These are phyloP conservation scores for Panthera tigris DNA, from an alignment of 2,113 vertebrate species.

Conservation along the genomic window DNA sequence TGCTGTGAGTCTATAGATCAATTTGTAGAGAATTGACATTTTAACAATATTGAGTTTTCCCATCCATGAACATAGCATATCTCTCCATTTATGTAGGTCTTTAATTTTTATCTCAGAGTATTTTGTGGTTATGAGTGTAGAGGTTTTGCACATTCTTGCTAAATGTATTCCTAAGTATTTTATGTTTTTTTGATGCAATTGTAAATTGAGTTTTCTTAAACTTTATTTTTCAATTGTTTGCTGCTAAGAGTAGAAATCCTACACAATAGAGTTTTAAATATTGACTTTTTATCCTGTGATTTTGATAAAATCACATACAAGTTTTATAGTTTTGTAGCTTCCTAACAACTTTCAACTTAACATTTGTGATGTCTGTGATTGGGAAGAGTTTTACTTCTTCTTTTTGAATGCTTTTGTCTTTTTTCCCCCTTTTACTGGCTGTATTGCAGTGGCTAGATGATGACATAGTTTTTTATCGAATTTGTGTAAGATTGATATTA, in stretches of 20 bases:
- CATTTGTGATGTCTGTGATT: neutral
- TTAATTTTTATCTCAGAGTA: neutral
- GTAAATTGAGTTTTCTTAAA: conserved; percentile 19
- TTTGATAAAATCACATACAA: neutral
- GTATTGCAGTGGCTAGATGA: neutral
- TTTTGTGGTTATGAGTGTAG: neutral
- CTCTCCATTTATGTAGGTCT: neutral
- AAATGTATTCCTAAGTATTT: conserved; percentile 11
- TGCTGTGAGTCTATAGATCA: neutral
- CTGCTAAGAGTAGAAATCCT: neutral
- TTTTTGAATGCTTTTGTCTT: neutral
- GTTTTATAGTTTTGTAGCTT: neutral
- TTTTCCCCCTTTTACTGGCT: neutral
- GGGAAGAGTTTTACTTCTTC: neutral
- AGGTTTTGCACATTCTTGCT: neutral
- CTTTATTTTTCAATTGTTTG: neutral
- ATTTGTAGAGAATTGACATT: neutral
- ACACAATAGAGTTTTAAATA: neutral
- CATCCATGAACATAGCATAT: neutral
- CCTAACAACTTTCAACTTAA: neutral
- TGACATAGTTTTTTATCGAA: neutral
- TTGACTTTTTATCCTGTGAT: neutral
- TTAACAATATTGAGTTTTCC: neutral
- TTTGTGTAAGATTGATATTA: neutral
- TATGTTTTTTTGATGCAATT: neutral